Conservation (phyloP, 1,140 invertebrate genomes). For the Nixonia krombeini region DNA sequence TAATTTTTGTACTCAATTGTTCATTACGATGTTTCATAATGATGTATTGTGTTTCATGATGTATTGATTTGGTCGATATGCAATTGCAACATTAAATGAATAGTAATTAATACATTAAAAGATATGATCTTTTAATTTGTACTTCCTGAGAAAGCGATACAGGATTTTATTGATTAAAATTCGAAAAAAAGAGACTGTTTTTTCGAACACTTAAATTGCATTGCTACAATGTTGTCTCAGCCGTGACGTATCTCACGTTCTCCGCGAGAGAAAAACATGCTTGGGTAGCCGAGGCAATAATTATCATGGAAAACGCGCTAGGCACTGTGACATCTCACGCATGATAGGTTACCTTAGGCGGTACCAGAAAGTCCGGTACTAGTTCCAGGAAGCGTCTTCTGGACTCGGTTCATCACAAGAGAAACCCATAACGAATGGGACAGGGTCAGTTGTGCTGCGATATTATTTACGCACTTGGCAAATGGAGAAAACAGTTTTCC, state of each 20-base stretch:
- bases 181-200: too few relatives aligned
- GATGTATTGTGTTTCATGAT: too few relatives aligned
- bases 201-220: slow-evolving; percentile 25
- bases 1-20: too few relatives aligned
- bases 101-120: too few relatives aligned
- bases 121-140: too few relatives aligned
- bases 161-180: too few relatives aligned
- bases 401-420: slow-evolving; percentile 8
- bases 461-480: too few relatives aligned
- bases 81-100: too few relatives aligned
- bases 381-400: slow-evolving; percentile 21
- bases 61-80: too few relatives aligned
- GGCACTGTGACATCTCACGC: slow-evolving; percentile 33
- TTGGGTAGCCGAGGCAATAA: slow-evolving; percentile 26
- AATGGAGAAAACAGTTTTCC: too few relatives aligned
- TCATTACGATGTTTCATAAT: too few relatives aligned
- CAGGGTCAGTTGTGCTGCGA: background rate
- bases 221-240: slow-evolving; percentile 21
- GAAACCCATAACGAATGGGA: background rate
- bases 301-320: slow-evolving; percentile 37
- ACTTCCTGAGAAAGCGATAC: too few relatives aligned
- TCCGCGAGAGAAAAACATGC: slow-evolving; percentile 27
- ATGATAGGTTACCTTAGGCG: slow-evolving; percentile 30
- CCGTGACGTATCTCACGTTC: slow-evolving; percentile 10
- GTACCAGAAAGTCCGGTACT: slow-evolving; percentile 24